These are phyloP conservation scores for Agapetus fuscipes DNA, from an alignment of 2,888 invertebrate genomes.

Conservation along the genomic window DNA sequence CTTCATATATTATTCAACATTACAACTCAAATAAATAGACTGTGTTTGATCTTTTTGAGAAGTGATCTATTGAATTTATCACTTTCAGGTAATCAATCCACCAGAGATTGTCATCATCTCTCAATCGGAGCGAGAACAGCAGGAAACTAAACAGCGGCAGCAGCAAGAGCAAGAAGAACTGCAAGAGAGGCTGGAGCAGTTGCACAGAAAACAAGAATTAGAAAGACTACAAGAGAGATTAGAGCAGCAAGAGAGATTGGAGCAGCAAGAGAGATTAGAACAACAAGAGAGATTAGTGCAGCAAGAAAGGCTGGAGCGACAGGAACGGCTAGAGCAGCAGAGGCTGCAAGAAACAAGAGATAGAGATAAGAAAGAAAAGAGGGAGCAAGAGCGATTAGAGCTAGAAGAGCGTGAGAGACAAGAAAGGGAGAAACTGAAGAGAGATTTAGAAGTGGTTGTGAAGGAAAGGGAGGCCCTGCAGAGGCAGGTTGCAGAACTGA, in stretches of 20 bases:
- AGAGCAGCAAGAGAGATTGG: no score
- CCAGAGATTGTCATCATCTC: background rate
- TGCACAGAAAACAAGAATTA: no score
- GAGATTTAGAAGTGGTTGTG: constrained; percentile 52
- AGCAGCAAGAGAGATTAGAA: background rate
- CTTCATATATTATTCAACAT: no score
- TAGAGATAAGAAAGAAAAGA: no score
- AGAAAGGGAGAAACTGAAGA: constrained; percentile 34
- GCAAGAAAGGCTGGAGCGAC: constrained; percentile 3
- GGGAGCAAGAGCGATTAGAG: constrained; percentile 10
- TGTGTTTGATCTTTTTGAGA: no score
- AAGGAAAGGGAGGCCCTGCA: constrained; percentile 58
- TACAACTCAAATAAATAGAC: no score
- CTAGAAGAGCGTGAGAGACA: constrained; percentile 1
- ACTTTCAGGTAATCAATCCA: background rate
- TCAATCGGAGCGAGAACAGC: background rate
- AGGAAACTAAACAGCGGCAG: background rate
- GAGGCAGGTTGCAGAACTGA: constrained; percentile 49
- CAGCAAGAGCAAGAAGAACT: background rate
- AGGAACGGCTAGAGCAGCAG: constrained; percentile 5
- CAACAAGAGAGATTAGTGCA: background rate
- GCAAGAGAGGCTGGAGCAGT: constrained; percentile 3
- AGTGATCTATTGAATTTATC: no score
- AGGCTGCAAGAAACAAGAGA: no score
- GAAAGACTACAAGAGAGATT: no score